Evolutionary conservation across 2,797 vertebrate species (phyloP).

Genomic region (Rhynchonycteris naso): DNA sequence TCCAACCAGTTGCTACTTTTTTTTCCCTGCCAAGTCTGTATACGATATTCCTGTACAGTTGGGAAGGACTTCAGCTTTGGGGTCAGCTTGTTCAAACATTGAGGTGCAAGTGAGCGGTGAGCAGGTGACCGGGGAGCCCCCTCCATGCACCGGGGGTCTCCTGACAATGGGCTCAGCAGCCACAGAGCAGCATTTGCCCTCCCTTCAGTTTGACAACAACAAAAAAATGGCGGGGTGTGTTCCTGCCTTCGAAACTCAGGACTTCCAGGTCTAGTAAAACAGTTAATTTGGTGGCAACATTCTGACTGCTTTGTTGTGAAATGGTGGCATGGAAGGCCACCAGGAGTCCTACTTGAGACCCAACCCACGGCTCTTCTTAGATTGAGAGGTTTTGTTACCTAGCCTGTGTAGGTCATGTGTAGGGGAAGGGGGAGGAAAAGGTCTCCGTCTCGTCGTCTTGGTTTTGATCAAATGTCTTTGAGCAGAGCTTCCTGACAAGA

Average conservation of each 20-base stretch:
- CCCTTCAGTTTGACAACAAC: neutral
- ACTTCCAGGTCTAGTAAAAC: neutral
- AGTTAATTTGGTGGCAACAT: neutral
- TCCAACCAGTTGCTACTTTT: neutral
- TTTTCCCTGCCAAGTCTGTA: neutral
- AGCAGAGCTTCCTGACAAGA: constrained; percentile 78
- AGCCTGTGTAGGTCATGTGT: neutral
- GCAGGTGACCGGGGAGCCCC: neutral
- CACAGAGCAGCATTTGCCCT: neutral
- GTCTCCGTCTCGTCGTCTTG: constrained; percentile 52
- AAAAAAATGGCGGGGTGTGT: neutral
- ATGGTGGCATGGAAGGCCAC: neutral
- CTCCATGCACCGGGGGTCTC: neutral
- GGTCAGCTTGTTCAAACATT: neutral
- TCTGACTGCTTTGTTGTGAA: neutral
- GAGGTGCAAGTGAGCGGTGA: neutral
- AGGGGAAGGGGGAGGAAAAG: neutral
- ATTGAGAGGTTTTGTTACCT: neutral
- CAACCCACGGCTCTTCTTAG: neutral
- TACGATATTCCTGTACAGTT: neutral
- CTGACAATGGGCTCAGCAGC: neutral
- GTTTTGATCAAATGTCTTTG: constrained; percentile 72
- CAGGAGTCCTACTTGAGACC: neutral
- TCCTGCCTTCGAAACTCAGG: neutral
- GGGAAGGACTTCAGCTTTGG: neutral